phyloP scores from a whole-genome alignment of 2,113 vertebrate species.

The Bos taurus region DNA sequence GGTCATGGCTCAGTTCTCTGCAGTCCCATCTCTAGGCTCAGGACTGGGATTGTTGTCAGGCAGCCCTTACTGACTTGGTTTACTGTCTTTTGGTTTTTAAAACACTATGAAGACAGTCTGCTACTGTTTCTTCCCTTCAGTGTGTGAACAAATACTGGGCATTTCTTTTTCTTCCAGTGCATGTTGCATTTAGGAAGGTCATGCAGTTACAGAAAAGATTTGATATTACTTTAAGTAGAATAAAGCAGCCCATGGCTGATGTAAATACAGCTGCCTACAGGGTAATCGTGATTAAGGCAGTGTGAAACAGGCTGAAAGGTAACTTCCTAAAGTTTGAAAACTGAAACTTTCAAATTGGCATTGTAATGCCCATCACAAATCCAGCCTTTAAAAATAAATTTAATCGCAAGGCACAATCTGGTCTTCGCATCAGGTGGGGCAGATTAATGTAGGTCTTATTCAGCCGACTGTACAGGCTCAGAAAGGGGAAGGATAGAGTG shows the following conservation, averaged over 20 bases:
- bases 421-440: neutral
- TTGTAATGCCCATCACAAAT: neutral
- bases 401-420: neutral
- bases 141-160: neutral
- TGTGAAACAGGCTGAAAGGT: conserved; percentile 2
- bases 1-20: neutral
- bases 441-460: neutral
- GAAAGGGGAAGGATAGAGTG: neutral
- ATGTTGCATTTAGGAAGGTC: neutral
- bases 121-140: neutral
- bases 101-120: neutral
- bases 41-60: neutral
- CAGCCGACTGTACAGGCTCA: neutral
- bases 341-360: neutral
- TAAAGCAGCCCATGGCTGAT: neutral
- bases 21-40: neutral
- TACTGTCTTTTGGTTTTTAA: neutral
- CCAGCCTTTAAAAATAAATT: neutral
- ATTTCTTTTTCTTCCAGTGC: conserved; percentile 32
- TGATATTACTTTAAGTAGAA: neutral
- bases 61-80: neutral
- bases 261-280: neutral
- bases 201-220: neutral
- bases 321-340: neutral
- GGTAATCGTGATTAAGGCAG: neutral